Percentiles rank a stretch among this genome's conserved stretches.
These are phyloP conservation scores for Idaea straminata DNA, from an alignment of 2,888 invertebrate genomes.

Conservation along the genomic window DNA sequence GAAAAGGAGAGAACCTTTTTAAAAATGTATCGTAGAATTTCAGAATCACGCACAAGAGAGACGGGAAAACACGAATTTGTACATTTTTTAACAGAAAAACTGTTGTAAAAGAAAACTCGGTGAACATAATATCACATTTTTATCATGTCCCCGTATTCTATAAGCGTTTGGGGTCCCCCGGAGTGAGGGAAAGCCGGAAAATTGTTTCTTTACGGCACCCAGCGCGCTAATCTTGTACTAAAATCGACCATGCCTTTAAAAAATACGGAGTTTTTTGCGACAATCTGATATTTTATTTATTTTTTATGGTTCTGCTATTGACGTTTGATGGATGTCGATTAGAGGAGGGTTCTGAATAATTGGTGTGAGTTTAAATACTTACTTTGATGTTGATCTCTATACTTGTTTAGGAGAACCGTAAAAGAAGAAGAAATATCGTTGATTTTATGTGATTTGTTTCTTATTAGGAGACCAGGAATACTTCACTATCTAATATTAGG, in stretches of 20 bases:
- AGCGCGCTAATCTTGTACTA: constrained; percentile 66
- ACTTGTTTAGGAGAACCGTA: not conserved
- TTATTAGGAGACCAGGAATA: not conserved
- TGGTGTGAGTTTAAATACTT: constrained; percentile 40
- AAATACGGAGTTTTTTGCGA: constrained; percentile 33
- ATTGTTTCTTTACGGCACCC: constrained; percentile 79
- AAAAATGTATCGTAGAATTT: constrained; percentile 6
- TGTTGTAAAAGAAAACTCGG: constrained; percentile 19
- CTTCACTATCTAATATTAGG: too few species aligned
- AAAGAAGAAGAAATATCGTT: not conserved
- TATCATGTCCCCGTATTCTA: constrained; percentile 69
- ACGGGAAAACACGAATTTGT: constrained; percentile 1
- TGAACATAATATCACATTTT: constrained; percentile 58
- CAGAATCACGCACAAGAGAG: not conserved
- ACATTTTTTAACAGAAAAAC: constrained; percentile 17
- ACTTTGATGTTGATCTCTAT: constrained; percentile 21
- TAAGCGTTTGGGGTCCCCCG: constrained; percentile 54
- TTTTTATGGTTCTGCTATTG: constrained; percentile 69
- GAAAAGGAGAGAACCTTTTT: constrained; percentile 9
- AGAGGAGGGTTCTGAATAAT: constrained; percentile 51
- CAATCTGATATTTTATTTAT: constrained; percentile 61
- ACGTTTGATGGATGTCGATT: constrained; percentile 62
- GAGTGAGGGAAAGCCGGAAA: constrained; percentile 64
- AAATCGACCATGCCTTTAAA: constrained; percentile 32
- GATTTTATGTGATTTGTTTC: not conserved